phyloP scores from a whole-genome alignment of 2,797 vertebrate species.

The Linurgus olivaceus region DNA sequence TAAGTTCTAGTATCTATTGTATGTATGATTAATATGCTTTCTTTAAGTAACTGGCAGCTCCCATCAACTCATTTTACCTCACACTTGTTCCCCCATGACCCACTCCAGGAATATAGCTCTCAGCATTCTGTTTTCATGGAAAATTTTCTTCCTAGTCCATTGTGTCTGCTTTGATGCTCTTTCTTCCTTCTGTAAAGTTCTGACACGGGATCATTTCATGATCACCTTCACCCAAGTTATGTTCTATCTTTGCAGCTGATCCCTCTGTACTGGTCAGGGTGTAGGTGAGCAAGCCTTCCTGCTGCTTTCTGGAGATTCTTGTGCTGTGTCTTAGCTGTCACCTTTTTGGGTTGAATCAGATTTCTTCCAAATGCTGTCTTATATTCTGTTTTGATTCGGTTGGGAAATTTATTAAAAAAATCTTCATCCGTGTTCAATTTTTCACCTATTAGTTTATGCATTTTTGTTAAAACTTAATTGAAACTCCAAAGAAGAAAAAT shows the following conservation, averaged over 20 bases:
- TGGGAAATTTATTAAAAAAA: neutral
- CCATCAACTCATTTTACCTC: neutral
- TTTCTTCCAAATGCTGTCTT: neutral
- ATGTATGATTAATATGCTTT: neutral
- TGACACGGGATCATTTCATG: neutral
- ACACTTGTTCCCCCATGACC: neutral
- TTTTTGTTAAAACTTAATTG: neutral
- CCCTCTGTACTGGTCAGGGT: neutral
- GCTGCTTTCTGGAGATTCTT: neutral
- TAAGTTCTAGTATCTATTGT: neutral
- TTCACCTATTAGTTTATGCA: neutral
- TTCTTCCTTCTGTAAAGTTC: neutral
- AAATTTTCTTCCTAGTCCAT: neutral
- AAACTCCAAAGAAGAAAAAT: neutral
- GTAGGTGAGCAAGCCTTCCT: neutral
- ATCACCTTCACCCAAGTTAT: neutral
- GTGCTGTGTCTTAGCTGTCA: neutral
- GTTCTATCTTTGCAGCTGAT: neutral
- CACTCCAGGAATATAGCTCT: neutral
- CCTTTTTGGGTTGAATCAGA: neutral
- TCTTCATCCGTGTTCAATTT: neutral
- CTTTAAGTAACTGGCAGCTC: neutral
- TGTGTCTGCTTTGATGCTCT: conserved; percentile 1
- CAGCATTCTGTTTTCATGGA: neutral
- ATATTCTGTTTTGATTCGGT: neutral